A percentile compares a stretch with the other conserved stretches of the same genome.
These are phyloP conservation scores for Crocuta crocuta DNA, from an alignment of 2,113 vertebrate genomes.

Conservation along the genomic window DNA sequence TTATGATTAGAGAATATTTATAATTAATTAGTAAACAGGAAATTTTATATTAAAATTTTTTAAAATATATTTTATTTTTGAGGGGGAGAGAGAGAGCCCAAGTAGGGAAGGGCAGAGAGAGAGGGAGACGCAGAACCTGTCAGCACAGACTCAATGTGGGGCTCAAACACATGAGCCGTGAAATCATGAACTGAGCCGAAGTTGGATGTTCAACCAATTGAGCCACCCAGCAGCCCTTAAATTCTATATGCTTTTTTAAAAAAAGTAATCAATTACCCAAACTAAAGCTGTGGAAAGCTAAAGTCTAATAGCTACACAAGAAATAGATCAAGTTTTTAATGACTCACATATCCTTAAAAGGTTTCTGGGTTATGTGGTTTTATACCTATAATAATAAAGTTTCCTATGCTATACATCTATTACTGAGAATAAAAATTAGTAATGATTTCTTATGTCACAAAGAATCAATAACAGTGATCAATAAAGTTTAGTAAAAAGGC, in stretches of 20 bases:
- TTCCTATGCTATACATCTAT: background rate
- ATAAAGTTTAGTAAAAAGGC: background rate
- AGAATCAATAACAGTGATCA: background rate
- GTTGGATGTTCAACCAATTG: too few species aligned
- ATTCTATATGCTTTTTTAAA: background rate
- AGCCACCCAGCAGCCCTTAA: too few species aligned
- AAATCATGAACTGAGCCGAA: too few species aligned
- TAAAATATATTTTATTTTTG: too few species aligned
- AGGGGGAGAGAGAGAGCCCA: too few species aligned
- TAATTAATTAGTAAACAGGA: background rate
- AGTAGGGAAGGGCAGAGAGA: too few species aligned
- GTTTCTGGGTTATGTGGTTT: background rate
- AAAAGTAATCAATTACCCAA: background rate
- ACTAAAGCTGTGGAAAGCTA: background rate
- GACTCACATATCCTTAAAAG: background rate
- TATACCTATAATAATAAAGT: background rate
- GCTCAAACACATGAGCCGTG: too few species aligned
- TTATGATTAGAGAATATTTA: background rate
- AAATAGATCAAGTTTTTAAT: background rate
- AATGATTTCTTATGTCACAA: background rate
- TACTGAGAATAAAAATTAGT: background rate
- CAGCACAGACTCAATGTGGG: too few species aligned
- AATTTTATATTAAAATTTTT: background rate
- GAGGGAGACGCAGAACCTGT: too few species aligned
- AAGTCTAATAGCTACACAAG: background rate